Base-by-base conservation (phyloP, 1,140 invertebrate genomes). In the Antheraea pernyi region DNA sequence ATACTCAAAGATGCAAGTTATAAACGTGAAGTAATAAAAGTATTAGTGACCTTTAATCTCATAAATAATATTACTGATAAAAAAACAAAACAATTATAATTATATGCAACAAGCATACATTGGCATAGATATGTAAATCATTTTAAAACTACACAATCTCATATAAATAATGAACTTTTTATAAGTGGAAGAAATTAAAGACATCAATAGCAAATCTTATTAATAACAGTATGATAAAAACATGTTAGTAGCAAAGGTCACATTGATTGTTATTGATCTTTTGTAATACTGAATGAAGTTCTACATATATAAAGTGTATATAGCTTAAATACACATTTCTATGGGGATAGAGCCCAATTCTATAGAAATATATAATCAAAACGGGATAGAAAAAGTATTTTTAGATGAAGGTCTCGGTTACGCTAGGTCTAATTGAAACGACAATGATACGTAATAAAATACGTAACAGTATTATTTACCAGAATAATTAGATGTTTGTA, bases 391-490 rank as follows among this genome's bases (percentile, higher is more conserved):
- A 62, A 74, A 68, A 67, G 66, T 88, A 89, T 88, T 90, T 85
- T 79, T 90, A 87, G 87, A 81, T 75, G 85, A 88, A 90, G 88
- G 88, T 85, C 85, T 87, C 68, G 76, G 81, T 77, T 77, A 78
- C 65, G 73, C 63, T 62, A 70, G 59, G 68, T 71, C 62, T 84
- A 82, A 85, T 88, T 72, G 78, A 76, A 71, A 77, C 75, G 82
- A 83, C 83, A 88, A 86, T 30, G 22, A 30, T 30, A 30, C 22
- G 22, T 30, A 30, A 30, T 88, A 79, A 63, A 59, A 60, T 53
- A 30, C 68, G 60, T 61, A 46, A 63, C 37, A 4, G 46, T 10
- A n/a, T 30, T 67, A 53, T 71, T 63, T 58, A 13, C 53, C 22
- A 16, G 18, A 30, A n/a, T 59, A 7, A 48, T 46, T 30, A 30